phyloP scores from a whole-genome alignment of 1,140 invertebrate genomes.

The Akabosia matsudoensis region DNA sequence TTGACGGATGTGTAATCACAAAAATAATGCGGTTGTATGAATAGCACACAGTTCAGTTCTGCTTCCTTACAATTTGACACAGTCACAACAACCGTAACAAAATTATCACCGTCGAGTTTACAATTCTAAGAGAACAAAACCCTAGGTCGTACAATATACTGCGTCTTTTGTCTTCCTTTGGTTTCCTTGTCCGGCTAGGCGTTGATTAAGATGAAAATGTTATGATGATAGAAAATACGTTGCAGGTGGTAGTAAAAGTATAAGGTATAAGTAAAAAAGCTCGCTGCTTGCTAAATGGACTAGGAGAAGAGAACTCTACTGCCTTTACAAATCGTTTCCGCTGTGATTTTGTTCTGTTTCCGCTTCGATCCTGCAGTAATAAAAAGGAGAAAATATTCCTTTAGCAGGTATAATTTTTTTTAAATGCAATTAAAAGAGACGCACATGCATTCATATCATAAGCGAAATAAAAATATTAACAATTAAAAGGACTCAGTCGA shows the following conservation, averaged over 20 bases:
- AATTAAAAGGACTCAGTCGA: too few species aligned
- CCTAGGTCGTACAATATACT: neutral
- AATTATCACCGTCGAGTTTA: neutral
- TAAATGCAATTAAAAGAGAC: too few species aligned
- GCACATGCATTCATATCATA: too few species aligned
- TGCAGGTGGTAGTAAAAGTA: neutral
- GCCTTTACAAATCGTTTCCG: neutral
- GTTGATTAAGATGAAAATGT: neutral
- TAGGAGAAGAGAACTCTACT: neutral
- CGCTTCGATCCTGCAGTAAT: neutral
- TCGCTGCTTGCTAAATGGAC: neutral
- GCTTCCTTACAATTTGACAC: slow-evolving; percentile 10
- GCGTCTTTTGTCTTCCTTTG: neutral
- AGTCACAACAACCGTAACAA: slow-evolving; percentile 13
- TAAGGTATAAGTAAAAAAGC: neutral
- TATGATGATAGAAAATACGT: neutral
- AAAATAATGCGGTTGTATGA: neutral
- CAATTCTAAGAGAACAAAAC: neutral
- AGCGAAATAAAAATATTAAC: too few species aligned
- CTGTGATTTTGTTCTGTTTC: neutral
- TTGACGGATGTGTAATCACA: slow-evolving; percentile 2
- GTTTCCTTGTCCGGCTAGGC: neutral
- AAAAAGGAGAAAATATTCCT: too few species aligned
- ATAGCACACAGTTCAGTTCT: neutral
- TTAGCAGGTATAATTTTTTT: too few species aligned